These are phyloP conservation scores for Pseudochromis fuscus DNA, from an alignment of 2,797 vertebrate genomes.

Conservation along the genomic window DNA sequence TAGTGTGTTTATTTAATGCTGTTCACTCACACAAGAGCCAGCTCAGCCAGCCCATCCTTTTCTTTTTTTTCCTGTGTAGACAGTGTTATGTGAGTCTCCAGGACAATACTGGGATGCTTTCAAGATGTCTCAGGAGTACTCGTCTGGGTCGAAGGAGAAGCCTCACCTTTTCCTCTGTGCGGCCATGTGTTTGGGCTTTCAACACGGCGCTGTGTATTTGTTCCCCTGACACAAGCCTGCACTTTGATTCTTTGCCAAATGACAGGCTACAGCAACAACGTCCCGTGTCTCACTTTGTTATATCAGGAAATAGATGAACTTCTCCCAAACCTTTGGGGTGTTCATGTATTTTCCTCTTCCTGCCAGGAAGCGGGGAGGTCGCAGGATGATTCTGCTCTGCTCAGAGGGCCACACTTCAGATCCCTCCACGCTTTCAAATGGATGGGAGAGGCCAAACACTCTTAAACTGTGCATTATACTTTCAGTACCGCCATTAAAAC, in stretches of 20 bases:
- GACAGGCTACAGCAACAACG: conserved; percentile 56
- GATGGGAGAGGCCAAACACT: conserved; percentile 29
- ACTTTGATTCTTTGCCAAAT: conserved; percentile 78
- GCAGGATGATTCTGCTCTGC: conserved; percentile 56
- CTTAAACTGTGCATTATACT: conserved; percentile 29
- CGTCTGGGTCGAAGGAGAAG: conserved; percentile 56
- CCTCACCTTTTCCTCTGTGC: conserved; percentile 76
- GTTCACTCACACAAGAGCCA: conserved; percentile 7
- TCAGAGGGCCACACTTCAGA: conserved; percentile 41
- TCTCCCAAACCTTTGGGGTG: conserved; percentile 69
- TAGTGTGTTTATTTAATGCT: not conserved
- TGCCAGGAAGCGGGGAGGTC: conserved; percentile 69
- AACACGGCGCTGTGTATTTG: conserved; percentile 50
- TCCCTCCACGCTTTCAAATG: conserved; percentile 31
- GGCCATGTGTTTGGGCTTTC: conserved; percentile 53
- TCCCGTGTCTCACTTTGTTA: conserved; percentile 73
- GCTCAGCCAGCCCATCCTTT: conserved; percentile 11
- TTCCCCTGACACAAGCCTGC: conserved; percentile 51
- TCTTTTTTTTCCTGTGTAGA: conserved; percentile 14
- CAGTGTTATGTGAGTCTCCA: conserved; percentile 24
- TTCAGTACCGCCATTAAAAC: conserved; percentile 41
- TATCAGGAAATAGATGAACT: conserved; percentile 80
- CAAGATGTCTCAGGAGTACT: conserved; percentile 59
- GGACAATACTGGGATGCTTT: conserved; percentile 67
- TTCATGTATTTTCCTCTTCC: conserved; percentile 73